Percentiles rank a stretch among this genome's conserved stretches.
Evolutionary conservation across 1,140 invertebrate species (phyloP).

Genomic region (Diorhabda sublineata): DNA sequence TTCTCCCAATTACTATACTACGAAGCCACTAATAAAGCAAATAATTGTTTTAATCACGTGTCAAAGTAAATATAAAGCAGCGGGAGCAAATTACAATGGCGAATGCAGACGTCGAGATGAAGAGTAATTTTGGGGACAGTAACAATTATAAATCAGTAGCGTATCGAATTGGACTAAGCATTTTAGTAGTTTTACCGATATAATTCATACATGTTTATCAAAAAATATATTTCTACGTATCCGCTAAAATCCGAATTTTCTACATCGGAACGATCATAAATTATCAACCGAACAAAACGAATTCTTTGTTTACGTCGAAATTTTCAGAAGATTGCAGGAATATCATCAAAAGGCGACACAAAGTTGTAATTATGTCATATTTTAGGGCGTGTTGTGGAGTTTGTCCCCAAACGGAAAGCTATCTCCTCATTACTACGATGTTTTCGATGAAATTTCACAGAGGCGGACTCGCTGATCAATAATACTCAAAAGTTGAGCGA

Average conservation of each 20-base stretch:
- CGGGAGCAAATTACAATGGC: no score
- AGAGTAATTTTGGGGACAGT: not conserved
- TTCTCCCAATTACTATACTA: slow-evolving; percentile 3
- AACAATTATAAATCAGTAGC: no score
- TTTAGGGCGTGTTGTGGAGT: slow-evolving; percentile 18
- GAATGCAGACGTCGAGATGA: not conserved
- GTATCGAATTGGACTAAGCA: no score
- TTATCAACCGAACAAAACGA: slow-evolving; percentile 33
- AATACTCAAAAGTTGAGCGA: no score
- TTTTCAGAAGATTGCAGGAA: slow-evolving; percentile 10
- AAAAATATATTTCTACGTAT: no score
- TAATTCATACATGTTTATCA: no score
- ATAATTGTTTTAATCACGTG: slow-evolving; percentile 23
- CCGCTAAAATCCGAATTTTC: slow-evolving; percentile 17
- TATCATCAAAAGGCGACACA: slow-evolving; percentile 15
- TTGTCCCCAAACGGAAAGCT: slow-evolving; percentile 33
- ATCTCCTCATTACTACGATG: slow-evolving; percentile 36
- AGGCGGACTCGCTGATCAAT: not conserved
- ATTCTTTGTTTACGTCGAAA: slow-evolving; percentile 24
- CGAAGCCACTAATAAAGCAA: slow-evolving; percentile 4
- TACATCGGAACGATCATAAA: slow-evolving; percentile 16
- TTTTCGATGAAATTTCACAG: not conserved
- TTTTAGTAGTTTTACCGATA: no score
- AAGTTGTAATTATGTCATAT: slow-evolving; percentile 35
- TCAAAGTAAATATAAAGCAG: not conserved